Evolutionary conservation across 2,888 invertebrate genomes (phyloP).

Genomic region (Sinelater perroti): DNA sequence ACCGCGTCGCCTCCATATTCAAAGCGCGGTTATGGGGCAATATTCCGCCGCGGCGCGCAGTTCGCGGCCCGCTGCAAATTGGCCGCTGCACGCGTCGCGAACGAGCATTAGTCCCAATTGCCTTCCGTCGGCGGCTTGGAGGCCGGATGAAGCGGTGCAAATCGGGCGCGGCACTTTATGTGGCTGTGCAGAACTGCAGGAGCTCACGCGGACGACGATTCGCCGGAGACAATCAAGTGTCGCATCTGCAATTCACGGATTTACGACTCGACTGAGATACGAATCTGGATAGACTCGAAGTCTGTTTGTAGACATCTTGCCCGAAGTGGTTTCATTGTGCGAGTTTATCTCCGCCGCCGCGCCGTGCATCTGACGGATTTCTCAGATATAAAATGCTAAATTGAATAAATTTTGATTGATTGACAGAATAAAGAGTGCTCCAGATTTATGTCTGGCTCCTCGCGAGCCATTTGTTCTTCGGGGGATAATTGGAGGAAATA

Average conservation of each 20-base stretch:
- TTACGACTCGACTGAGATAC: constrained; percentile 47
- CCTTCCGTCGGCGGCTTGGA: no score
- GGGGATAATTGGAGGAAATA: constrained; percentile 25
- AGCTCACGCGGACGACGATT: constrained; percentile 31
- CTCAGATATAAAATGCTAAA: constrained; percentile 50
- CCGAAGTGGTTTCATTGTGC: constrained; percentile 51
- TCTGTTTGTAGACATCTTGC: constrained; percentile 47
- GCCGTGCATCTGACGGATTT: constrained; percentile 52
- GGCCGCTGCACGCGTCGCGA: no score
- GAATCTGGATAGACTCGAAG: constrained; percentile 44
- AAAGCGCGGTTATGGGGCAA: constrained; percentile 19
- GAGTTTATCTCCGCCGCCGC: constrained; percentile 47
- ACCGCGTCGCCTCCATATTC: constrained; percentile 25
- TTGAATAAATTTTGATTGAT: constrained; percentile 51
- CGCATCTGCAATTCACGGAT: constrained; percentile 48
- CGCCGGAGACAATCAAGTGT: constrained; percentile 45
- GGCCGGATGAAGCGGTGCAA: no score
- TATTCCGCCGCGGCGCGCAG: constrained; percentile 8
- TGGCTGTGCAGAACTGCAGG: constrained; percentile 25
- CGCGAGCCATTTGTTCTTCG: constrained; percentile 21
- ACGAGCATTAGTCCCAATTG: no score
- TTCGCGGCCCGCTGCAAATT: no score
- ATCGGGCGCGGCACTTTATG: constrained; percentile 21
- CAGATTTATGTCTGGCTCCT: constrained; percentile 34
- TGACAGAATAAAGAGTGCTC: constrained; percentile 41